Evolutionary conservation across 2,797 vertebrate species (phyloP).

Genomic region (Psittacula derbiana): DNA sequence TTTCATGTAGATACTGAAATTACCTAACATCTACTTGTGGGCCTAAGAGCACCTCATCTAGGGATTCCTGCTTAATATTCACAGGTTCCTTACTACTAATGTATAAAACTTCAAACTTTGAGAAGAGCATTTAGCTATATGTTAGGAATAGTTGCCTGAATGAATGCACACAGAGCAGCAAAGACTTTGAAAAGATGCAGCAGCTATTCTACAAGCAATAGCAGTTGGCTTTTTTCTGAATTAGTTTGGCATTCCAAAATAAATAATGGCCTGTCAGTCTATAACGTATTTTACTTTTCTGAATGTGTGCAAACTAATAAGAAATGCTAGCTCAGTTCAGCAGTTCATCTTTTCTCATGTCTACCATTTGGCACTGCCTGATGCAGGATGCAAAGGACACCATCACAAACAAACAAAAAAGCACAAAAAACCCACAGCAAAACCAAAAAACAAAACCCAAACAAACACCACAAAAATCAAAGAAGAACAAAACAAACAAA

Average conservation of each 20-base stretch:
- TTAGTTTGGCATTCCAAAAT: not conserved
- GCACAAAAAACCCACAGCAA: not conserved
- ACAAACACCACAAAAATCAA: not conserved
- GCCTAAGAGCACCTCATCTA: not conserved
- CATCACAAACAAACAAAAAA: not conserved
- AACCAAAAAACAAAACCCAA: not conserved
- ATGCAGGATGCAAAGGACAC: not conserved
- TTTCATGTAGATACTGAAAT: not conserved
- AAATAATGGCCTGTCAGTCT: not conserved
- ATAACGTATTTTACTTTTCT: not conserved
- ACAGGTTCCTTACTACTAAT: not conserved
- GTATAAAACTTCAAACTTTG: not conserved
- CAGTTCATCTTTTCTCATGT: not conserved
- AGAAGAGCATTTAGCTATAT: not conserved
- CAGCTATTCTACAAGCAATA: not conserved
- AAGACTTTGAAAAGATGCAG: not conserved
- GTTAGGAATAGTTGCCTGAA: not conserved
- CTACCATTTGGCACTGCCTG: not conserved
- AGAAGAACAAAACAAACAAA: not conserved
- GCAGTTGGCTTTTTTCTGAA: rapidly evolving
- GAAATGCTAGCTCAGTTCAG: not conserved
- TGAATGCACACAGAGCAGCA: not conserved
- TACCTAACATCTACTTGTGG: not conserved
- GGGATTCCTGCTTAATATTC: not conserved
- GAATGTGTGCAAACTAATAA: not conserved